Base-by-base conservation (phyloP, 2,797 vertebrate genomes). In the Mus minutoides region DNA sequence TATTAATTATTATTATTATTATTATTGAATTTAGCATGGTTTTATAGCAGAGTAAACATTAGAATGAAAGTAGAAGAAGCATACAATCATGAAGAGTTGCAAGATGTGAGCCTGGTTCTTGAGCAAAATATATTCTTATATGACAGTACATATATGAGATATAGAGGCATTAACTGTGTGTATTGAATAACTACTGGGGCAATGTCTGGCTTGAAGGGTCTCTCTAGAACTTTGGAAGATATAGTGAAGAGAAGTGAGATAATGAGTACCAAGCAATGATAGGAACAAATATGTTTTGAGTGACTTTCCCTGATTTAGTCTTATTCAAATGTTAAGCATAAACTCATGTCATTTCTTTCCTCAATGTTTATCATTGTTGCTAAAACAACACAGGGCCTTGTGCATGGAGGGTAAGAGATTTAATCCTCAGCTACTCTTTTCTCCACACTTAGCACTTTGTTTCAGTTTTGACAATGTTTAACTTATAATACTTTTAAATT, bases 41-140 rank as follows among this genome's bases (percentile, higher is more conserved):
- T 49, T 69, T 43, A 17, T 6, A 58, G 3, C 17, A 34, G 3
- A 46, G 1, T 22, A 34, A 64, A 49, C 2, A 34, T 64, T 13
- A 64, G 17, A 67, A 21, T 40, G 22, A 1, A 60, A 60, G 12
- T 82, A 82, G 37, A 58, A 58, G n/a, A 37, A 9, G 21, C 22
- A 26, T 3, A 58, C 6, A 40, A 56, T 14, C 14, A 40, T 60
- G 0, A 3, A 6, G 26, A 60, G 3, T 1, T 29, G 3, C 5
- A 64, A 0, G 17, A 40, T 46, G 5, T 85, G 46, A 86, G 14
- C 34, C 11, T 52, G 6, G 24, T 52, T 14, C 12, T 26, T 1
- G 3, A 24, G 43, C 49, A 1, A 46, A 64, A 14, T 22, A 1
- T 14, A 64, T 49, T 67, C 19, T 34, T n/a, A 46, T 46, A 3